Percentiles rank a stretch among this genome's conserved stretches.
These are phyloP conservation scores for Dryobota labecula DNA, from an alignment of 2,888 invertebrate genomes.

Conservation along the genomic window DNA sequence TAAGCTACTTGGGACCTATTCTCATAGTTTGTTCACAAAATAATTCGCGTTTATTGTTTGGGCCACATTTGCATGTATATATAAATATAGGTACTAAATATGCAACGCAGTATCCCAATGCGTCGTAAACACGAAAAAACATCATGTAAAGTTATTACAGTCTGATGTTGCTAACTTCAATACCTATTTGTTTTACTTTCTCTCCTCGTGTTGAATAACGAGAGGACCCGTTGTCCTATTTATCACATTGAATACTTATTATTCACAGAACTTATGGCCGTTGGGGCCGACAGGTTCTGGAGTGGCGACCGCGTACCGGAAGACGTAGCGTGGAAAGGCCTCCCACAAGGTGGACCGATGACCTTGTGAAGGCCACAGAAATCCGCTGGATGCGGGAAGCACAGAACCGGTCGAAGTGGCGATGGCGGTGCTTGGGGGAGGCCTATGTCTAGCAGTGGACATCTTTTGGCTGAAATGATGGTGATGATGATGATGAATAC, in stretches of 20 bases:
- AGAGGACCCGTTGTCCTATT: not conserved
- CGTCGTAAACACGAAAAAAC: not conserved
- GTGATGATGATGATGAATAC: too few species aligned
- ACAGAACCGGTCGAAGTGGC: too few species aligned
- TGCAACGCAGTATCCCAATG: not conserved
- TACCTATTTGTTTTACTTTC: not conserved
- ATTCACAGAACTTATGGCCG: too few species aligned
- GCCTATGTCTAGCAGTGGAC: too few species aligned
- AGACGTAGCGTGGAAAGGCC: too few species aligned
- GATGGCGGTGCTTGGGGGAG: too few species aligned
- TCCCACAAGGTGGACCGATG: too few species aligned
- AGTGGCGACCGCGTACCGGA: too few species aligned
- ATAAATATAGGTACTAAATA: not conserved
- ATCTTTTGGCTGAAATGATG: too few species aligned
- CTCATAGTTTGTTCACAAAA: not conserved
- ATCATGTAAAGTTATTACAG: not conserved
- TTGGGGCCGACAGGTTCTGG: too few species aligned
- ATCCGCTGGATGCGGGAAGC: too few species aligned
- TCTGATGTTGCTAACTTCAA: not conserved
- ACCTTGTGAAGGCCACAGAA: too few species aligned
- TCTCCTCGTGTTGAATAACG: not conserved
- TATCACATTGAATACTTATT: not conserved
- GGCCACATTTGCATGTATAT: not conserved
- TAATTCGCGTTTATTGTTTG: not conserved
- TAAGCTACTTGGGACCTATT: not conserved